Evolutionary conservation across 2,888 invertebrate species (phyloP).

Genomic region (Vanessa cardui): DNA sequence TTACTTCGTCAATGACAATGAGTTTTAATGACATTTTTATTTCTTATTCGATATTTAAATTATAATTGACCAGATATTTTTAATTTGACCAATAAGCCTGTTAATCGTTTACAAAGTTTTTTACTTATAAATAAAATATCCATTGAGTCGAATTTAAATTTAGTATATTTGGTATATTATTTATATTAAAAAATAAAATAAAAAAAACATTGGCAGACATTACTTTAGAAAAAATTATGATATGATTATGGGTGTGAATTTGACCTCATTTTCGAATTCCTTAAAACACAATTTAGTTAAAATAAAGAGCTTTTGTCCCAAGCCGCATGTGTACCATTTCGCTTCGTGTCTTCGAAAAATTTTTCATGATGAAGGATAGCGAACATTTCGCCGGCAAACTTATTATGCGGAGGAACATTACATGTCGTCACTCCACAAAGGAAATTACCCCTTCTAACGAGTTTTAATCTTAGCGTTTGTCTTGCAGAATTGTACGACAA

Average conservation of each 20-base stretch:
- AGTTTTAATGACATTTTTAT: constrained; percentile 25
- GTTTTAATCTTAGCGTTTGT: neutral
- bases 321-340: neutral
- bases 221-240: too few relatives aligned
- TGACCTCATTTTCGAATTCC: neutral
- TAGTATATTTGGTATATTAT: too few relatives aligned
- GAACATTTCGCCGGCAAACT: constrained; percentile 13
- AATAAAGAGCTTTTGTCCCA: neutral
- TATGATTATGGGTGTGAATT: too few relatives aligned
- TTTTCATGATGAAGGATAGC: neutral
- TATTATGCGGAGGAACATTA: constrained; percentile 7
- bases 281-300: neutral
- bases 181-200: too few relatives aligned
- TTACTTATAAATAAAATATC: neutral
- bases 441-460: neutral
- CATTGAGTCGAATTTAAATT: too few relatives aligned
- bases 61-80: neutral
- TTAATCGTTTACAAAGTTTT: neutral
- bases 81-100: neutral
- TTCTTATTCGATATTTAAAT: constrained; percentile 9
- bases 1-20: constrained; percentile 1
- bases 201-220: too few relatives aligned
- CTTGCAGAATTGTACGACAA: too few relatives aligned
- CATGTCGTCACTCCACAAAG: constrained; percentile 4
- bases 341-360: neutral